Base-by-base conservation (phyloP, 2,888 invertebrate genomes). In the Creontiades dilutus region DNA sequence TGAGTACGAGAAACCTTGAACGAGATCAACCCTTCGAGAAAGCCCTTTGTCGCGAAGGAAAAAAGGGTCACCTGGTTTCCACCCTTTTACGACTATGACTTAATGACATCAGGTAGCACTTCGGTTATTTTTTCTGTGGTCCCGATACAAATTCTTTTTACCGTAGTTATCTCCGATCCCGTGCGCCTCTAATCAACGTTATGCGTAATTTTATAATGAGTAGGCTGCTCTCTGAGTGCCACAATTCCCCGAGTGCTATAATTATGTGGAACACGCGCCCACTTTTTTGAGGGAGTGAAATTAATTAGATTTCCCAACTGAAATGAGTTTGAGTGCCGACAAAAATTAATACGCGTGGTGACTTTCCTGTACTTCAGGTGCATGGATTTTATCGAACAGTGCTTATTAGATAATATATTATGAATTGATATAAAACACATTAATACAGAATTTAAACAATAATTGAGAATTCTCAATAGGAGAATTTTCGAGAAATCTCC, bases 81-180 rank as follows among this genome's bases (percentile, higher is more conserved):
- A 68, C 68, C 68, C 68, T 68, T 61, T 68, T 68, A 68, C 68
- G 68, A 68, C 68, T 68, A 68, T 68, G 68, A 68, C 68, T 68
- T 68, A 68, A 68, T 68, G 68, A 23, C 68, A 23, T 68, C 68
- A 68, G 68, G 68, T 68, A 68, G 68, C 68, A 68, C 23, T 68
- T 2, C 52, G 68, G 68, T 23, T 12, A 68, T 23, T 68, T 68
- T 68, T 68, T 68, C 68, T 61, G 19, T 68, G 23, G 0, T 23
- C 5, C 68, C 68, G 68, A 68, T 68, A 68, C 23, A 68, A 68
- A 68, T 68, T 68, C 27, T 68, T 19, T 61, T 68, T 19, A 23
- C 68, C 23, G 19, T 68, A 13, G 52, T 52, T 27, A 27, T 23
- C 23, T 19, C 23, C 68, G 23, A 68, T 23, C 23, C 27, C 57